These are phyloP conservation scores for Sebastes taczanowskii DNA, from an alignment of 2,797 vertebrate species.

Conservation along the genomic window DNA sequence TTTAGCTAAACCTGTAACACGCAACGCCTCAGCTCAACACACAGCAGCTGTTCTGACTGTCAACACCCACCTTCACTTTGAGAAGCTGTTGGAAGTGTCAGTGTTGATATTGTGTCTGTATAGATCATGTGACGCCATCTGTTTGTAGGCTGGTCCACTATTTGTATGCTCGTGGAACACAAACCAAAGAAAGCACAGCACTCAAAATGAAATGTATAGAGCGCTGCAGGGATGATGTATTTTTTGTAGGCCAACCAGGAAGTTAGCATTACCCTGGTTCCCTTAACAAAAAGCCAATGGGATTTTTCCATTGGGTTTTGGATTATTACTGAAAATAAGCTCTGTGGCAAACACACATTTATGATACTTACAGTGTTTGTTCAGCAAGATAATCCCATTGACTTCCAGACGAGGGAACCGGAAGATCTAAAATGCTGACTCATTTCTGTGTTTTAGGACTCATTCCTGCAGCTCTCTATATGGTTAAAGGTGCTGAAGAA, in stretches of 20 bases:
- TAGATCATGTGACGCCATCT: not conserved
- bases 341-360: no score
- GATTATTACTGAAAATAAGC: no score
- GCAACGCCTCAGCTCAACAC: not conserved
- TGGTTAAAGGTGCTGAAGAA: not conserved
- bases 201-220: constrained; percentile 8
- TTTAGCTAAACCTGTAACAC: constrained; percentile 9
- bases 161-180: constrained; percentile 18
- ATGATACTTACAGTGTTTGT: no score
- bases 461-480: not conserved
- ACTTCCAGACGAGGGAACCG: no score
- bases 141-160: not conserved
- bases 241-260: no score
- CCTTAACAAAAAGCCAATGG: no score
- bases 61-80: not conserved
- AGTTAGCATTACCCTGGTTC: no score
- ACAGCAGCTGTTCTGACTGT: constrained; percentile 1
- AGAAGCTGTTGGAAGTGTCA: not conserved
- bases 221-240: no score
- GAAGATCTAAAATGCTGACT: no score
- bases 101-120: not conserved
- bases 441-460: not conserved
- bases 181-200: constrained; percentile 67
- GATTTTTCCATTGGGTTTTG: no score
- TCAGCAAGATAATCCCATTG: no score